Evolutionary conservation across 2,888 invertebrate genomes (phyloP), one percentile per base, ranked within the genome.

Genomic region (Carterocephalus palaemon): DNA sequence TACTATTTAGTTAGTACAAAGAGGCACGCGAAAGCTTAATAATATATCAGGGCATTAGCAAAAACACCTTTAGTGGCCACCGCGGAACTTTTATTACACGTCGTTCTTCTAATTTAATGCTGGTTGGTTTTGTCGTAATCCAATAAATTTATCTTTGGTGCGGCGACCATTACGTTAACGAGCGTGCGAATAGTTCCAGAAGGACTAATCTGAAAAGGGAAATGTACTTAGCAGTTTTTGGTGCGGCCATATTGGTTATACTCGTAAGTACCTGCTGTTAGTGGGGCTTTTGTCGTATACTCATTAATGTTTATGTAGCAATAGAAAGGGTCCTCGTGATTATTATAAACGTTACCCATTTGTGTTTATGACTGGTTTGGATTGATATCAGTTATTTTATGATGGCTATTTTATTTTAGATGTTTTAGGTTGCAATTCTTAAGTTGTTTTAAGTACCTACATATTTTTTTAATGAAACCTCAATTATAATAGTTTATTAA

Each of bases 101-200:
- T 59, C 64, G 66, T 67, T 67, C 66, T 59, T 61, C 60, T 66
- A 64, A 64, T 67, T 70, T 49, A 49, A 48, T 63, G 63, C 62
- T 64, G 67, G 69, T 67, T 68, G 70, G 69, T 67, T 70, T 67
- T 69, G 64, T 67, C 68, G 69, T 67, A 66, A 59, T 57, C 60
- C 57, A 63, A 69, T 70, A 69, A 56, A 75, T 80, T 80, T 77
- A 75, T 79, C 77, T 77, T 65, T 62, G 59, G 64, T 29, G 37
- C 67, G 62, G 64, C 59, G 68, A 67, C 75, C 74, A 77, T 79
- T 81, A 75, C 70, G 67, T 68, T 79, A 80, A 79, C 78, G 78
- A 78, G 67, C 61, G 60, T 54, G 60, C 59, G 66, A 75, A 75
- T 75, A 74, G 74, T 72, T 76, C 70, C 70, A 65, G 64, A 70